phyloP scores from a whole-genome alignment of 2,797 vertebrate genomes.

The Numenius phaeopus region DNA sequence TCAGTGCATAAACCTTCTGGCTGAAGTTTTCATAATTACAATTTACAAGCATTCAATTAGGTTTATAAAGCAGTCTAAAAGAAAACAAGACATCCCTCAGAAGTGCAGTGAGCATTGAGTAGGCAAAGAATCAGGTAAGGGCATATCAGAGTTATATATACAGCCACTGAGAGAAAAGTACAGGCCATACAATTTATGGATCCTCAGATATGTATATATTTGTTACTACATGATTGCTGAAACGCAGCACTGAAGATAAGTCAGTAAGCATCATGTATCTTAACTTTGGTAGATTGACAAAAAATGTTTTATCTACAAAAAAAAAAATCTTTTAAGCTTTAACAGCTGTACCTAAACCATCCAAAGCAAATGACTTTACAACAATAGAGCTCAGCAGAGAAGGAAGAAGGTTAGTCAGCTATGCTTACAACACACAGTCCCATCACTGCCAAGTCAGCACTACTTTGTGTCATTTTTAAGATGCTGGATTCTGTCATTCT shows the following conservation, averaged over 20 bases:
- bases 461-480: no score
- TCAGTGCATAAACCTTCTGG: neutral
- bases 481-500: neutral
- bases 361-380: neutral
- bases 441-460: neutral
- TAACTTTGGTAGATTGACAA: neutral
- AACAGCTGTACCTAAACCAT: neutral
- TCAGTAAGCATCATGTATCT: neutral
- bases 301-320: neutral
- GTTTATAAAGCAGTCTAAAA: neutral
- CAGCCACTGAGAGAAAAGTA: neutral
- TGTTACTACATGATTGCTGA: neutral
- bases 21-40: neutral
- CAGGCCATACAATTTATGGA: neutral
- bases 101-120: neutral
- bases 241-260: neutral
- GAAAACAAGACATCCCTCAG: neutral
- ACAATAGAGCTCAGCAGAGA: accelerated
- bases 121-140: neutral
- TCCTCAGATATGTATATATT: neutral
- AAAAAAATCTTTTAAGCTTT: neutral
- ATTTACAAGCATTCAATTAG: neutral
- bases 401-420: neutral
- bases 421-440: no score
- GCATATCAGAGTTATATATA: neutral